phyloP scores from a whole-genome alignment of 2,888 invertebrate genomes.

The Hartigia nigra region DNA sequence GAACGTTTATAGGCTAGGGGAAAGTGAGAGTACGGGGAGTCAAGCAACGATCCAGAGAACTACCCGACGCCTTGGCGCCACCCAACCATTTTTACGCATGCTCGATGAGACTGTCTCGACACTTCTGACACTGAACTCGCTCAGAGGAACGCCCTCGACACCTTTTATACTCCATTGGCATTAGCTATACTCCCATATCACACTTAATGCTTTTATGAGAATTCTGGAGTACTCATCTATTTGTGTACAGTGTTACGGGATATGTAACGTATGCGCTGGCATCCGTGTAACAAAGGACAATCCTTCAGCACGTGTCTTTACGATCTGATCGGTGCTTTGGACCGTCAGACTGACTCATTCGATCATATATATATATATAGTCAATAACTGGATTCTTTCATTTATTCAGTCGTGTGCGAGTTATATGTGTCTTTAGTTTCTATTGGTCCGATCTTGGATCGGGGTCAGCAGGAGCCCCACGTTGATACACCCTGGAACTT shows the following conservation, averaged over 20 bases:
- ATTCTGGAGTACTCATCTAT: neutral
- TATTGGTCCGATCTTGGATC: neutral
- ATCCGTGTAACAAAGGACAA: neutral
- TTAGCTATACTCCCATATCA: neutral
- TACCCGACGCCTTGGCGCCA: constrained; percentile 50
- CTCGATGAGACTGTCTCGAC: constrained; percentile 44
- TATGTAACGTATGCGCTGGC: neutral
- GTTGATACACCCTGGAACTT: neutral
- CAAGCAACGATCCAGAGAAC: constrained; percentile 37
- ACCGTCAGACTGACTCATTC: constrained; percentile 1
- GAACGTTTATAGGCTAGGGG: constrained; percentile 14
- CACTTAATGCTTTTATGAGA: neutral
- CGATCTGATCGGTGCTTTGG: neutral
- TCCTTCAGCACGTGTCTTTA: neutral
- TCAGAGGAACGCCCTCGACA: constrained; percentile 16
- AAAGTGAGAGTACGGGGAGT: constrained; percentile 27
- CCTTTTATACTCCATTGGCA: neutral
- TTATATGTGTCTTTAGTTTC: neutral
- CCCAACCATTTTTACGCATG: constrained; percentile 45
- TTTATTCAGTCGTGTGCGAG: neutral
- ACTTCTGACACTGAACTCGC: constrained; percentile 49
- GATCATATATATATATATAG: neutral
- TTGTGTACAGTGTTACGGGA: neutral
- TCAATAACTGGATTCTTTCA: neutral
- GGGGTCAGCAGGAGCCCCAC: constrained; percentile 2